Evolutionary conservation across 2,797 vertebrate species (phyloP), one percentile per base, ranked within the genome.

Genomic region (Clamator glandarius): DNA sequence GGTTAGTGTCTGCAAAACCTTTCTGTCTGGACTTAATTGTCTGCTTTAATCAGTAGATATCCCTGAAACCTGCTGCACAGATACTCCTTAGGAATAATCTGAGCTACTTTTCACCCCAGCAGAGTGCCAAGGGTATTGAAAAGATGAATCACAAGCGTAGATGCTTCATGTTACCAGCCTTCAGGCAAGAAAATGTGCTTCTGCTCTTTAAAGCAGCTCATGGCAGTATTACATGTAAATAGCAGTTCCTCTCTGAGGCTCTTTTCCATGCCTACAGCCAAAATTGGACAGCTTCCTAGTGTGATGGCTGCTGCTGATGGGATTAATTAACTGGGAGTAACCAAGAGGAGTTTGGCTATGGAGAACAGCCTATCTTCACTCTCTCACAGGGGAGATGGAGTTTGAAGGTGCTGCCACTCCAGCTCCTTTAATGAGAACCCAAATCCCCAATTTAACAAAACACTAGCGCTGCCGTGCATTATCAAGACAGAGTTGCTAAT

Each of bases 381-480:
- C 33, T 31, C 55, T 28, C 2, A 1, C 6, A 15, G 20, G 14
- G 9, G 23, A 64, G 41, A 8, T 48, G 42, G 57, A 33, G 57
- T 41, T 73, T 50, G 51, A 55, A 46, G n/a, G 15, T 78, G 46
- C 67, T 90, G 33, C 48, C 31, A 6, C 10, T n/a, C 6, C 46
- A 42, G 50, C 16, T 62, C 15, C 42, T 50, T 31, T 25, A 11
- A 2, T 7, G 17, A 91, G 76, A 73, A 62, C 9, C 31, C 46
- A n/a, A 67, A 16, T 25, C 24, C 25, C 20, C 1, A 5, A 15
- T 52, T 12, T 39, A 52, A 36, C 2, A 2, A 29, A 89, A 35
- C 0, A 2, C 18, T 44, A 9, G 24, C 14, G 58, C 51, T 11
- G 6, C 19, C 12, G 19, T 2, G 0, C 8, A 0, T 44, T 46